Evolutionary conservation across 2,113 vertebrate genomes (phyloP), one percentile per base, ranked within the genome.

Genomic region (Benitochromis conjunctus): DNA sequence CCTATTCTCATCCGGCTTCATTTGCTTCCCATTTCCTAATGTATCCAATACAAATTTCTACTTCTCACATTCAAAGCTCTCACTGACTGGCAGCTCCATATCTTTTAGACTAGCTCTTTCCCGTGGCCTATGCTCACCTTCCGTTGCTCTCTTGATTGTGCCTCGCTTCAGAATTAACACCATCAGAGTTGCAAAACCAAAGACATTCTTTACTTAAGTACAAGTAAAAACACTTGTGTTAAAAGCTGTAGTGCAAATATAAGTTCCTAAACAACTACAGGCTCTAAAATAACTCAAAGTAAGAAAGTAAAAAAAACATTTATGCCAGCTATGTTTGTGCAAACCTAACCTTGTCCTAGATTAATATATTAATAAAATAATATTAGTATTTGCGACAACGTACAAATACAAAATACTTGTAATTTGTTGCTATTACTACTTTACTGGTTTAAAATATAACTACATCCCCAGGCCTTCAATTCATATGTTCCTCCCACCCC

Each of bases 401-500:
- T 64, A 64, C 60, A 38, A 64, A 64, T 38, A 64, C 31, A 64
- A 38, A 64, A 64, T 64, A 64, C 31, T 38, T 38, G 31, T n/a
- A n/a, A 64, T 38, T 64, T 64, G 10, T 64, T n/a, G 31, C 18
- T 53, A 55, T 85, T 82, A 81, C 46, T n/a, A 29, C 29, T 60
- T 76, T 76, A 36, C 79, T n/a, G n/a, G 11, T 88, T 84, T 29
- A 43, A 78, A 10, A 81, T 76, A 7, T 79, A 86, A 93, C 76
- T 51, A 74, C 82, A 77, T 89, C 84, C 84, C 82, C 81, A 80
- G 83, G n/a, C 85, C 24, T 64, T 81, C 46, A 34, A 74, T 46
- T 71, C 78, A 86, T 81, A 80, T 83, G 41, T 46, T 83, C 79
- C 62, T 80, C 74, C 55, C 79, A 80, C 34, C 57, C 26, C 43